Evolutionary conservation across 2,113 vertebrate genomes (phyloP).

Genomic region (Gnathonemus longibarbis): DNA sequence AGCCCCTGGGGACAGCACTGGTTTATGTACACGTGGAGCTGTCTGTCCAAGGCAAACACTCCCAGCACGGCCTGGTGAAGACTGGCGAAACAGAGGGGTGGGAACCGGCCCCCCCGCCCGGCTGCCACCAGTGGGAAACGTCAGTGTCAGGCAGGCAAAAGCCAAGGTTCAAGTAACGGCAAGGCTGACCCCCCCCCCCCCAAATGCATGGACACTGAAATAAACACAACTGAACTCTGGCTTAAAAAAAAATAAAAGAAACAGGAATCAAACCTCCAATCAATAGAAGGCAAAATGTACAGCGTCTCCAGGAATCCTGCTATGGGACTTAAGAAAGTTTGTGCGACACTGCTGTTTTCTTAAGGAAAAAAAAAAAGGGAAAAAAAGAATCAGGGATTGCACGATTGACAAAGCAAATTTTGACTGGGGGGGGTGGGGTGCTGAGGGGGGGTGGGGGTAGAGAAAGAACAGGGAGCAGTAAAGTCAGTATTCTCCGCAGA

Average conservation of each 20-base stretch:
- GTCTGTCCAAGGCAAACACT: conserved; percentile 14
- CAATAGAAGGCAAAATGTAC: neutral
- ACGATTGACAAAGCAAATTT: conserved; percentile 13
- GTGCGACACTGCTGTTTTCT: neutral
- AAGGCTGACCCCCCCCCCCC: neutral
- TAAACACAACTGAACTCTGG: neutral
- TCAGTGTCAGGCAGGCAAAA: neutral
- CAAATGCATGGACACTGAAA: neutral
- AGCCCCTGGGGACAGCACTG: neutral
- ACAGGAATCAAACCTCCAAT: neutral
- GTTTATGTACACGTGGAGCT: conserved; percentile 7
- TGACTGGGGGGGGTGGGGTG: too few relatives aligned
- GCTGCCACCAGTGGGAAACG: neutral
- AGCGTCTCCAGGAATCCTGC: neutral
- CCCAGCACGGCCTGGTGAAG: neutral
- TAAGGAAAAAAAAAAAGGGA: neutral
- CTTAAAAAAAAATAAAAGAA: neutral
- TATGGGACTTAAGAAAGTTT: neutral
- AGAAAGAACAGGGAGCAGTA: conserved; percentile 44
- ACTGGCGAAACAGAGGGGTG: neutral
- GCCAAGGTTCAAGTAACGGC: neutral
- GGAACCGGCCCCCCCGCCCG: neutral
- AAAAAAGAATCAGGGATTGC: neutral
- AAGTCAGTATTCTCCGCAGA: conserved; percentile 68
- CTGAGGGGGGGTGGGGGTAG: too few relatives aligned